Base-by-base conservation (phyloP, 2,797 vertebrate species). In the Melanotaenia boesemani region DNA sequence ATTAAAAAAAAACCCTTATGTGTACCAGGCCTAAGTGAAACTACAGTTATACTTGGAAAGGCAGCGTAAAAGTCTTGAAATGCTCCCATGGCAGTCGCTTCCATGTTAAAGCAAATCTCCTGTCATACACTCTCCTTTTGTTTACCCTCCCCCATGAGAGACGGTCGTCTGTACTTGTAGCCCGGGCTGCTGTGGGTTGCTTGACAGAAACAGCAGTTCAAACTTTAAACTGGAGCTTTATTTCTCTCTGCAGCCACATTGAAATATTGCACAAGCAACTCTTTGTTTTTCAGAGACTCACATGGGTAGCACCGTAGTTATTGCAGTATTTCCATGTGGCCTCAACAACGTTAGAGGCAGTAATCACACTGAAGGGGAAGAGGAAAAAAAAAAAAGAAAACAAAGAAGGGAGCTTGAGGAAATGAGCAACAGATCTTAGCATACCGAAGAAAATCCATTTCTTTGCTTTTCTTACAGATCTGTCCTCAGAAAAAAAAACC, bases 221-320 rank as follows among this genome's bases (percentile, higher is more conserved):
- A 74, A 63, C 72, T 77, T 76, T 73, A 69, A 80, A 81, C 72
- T 22, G 41, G 37, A 24, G 48, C 74, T 74, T 70, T 64, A 69
- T 68, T 48, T 74, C 74, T 77, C 69, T 58, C 37, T 67, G 60
- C 64, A 63, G 76, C 70, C 67, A 54, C 68, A 26, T 13, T 6
- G 57, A 74, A 67, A 69, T 54, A 24, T 63, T 26, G 63, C 74
- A 91, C 89, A 94, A 88, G 87, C 67, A 86, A 58, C 69, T 83
- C 92, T 91, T 92, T 92, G 90, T 93, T 72, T 81, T 66, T 44
- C 24, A 46, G 44, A 44, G 54, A 69, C 88, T 91, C 91, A 89
- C 90, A 89, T 90, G 36, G 88, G 86, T 75, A 78, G 80, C 72
- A 39, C 32, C 2, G 48, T 70, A 83, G 72, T 76, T 78, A 79